Conservation (phyloP, 2,797 vertebrate genomes). For the Poecilia velifera region DNA sequence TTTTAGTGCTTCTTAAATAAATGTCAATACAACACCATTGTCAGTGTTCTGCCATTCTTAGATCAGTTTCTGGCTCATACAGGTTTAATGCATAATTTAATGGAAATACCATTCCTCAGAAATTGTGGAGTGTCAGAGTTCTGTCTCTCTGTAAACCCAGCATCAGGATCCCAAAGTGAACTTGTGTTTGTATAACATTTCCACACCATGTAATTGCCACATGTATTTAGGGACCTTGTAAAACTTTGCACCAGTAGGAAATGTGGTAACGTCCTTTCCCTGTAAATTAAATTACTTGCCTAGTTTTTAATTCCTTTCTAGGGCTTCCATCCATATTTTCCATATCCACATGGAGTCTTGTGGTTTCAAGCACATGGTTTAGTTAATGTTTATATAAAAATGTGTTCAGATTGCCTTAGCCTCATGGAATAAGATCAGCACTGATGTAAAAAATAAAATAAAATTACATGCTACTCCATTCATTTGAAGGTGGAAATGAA, state of each 20-base stretch:
- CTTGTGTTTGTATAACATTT: conserved; percentile 74
- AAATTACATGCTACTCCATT: conserved; percentile 74
- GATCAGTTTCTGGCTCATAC: conserved; percentile 17
- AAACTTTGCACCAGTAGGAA: conserved; percentile 68
- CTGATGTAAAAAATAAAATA: conserved; percentile 54
- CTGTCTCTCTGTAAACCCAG: conserved; percentile 29
- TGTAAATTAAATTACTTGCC: conserved; percentile 76
- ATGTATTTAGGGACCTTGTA: conserved; percentile 70
- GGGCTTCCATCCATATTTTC: conserved; percentile 56
- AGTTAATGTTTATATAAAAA: conserved; percentile 69
- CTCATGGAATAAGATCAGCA: conserved; percentile 47
- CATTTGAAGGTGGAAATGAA: conserved; percentile 45
- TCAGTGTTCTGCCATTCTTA: conserved; percentile 1
- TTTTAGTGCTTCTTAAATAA: conserved; percentile 9
- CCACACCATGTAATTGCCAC: conserved; percentile 74
- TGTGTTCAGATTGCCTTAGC: conserved; percentile 41
- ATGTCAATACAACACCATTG: neutral
- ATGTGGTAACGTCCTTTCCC: conserved; percentile 71
- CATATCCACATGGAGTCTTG: conserved; percentile 62
- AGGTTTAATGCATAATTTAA: conserved; percentile 6
- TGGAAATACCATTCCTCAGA: conserved; percentile 26
- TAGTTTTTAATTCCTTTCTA: conserved; percentile 56
- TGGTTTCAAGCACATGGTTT: conserved; percentile 66
- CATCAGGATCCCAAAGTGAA: conserved; percentile 44
- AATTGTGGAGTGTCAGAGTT: conserved; percentile 16